These are phyloP conservation scores for Morbakka virulenta DNA, from an alignment of 30 jellyfish, hydroid and myxozoan species.

Conservation along the genomic window DNA sequence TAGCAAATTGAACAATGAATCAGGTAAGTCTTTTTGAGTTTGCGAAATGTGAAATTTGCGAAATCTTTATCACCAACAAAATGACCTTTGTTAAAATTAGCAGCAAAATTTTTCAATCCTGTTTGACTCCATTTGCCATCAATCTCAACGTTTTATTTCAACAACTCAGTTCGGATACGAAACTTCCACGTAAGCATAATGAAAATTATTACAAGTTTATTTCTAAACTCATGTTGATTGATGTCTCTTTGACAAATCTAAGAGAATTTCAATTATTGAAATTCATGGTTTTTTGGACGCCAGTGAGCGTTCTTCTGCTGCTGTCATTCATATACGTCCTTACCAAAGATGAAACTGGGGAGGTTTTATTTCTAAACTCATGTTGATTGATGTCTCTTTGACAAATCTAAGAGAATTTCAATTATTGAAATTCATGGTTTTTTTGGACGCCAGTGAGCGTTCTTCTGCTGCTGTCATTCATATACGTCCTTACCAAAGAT, in stretches of 20 bases:
- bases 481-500: constrained; percentile 17
- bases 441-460: constrained; percentile 57
- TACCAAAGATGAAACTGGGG: too few species aligned
- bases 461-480: constrained; percentile 53
- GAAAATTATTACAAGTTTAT: not conserved
- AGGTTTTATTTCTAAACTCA: too few species aligned
- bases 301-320: too few species aligned
- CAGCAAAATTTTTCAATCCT: constrained; percentile 66
- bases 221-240: not conserved
- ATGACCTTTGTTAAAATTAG: constrained; percentile 7
- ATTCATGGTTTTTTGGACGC: too few species aligned
- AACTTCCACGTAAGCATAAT: not conserved
- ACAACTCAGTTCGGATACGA: constrained; percentile 43
- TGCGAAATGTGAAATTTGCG: not conserved
- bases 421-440: constrained; percentile 52
- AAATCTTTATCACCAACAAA: constrained; percentile 9
- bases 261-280: too few species aligned
- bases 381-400: not conserved
- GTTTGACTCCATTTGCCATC: constrained; percentile 6
- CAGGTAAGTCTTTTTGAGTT: not conserved
- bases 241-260: too few species aligned
- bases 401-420: not conserved
- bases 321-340: too few species aligned
- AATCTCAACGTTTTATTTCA: constrained; percentile 26
- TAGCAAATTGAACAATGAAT: not conserved